A percentile compares a stretch with the other conserved stretches of the same genome.
phyloP scores from a whole-genome alignment of 2,797 vertebrate genomes.

The Epinephelus awoara region DNA sequence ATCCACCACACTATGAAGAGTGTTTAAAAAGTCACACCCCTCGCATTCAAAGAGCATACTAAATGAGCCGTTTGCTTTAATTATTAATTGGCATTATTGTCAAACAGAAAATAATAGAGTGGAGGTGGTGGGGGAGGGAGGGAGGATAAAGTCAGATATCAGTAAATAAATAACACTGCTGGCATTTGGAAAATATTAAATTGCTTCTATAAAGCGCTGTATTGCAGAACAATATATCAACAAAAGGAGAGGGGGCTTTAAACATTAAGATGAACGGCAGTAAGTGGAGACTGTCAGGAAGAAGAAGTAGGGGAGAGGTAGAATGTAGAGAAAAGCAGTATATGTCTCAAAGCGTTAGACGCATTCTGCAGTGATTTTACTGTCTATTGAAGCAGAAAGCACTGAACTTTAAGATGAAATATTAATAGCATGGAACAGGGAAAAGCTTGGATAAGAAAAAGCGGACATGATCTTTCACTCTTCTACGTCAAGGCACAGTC shows the following conservation, averaged over 20 bases:
- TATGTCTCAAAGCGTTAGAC: constrained; percentile 76
- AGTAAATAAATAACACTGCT: constrained; percentile 75
- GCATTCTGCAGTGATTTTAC: constrained; percentile 83
- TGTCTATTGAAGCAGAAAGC: constrained; percentile 83
- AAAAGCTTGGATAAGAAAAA: constrained; percentile 75
- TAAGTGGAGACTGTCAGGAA: constrained; percentile 55
- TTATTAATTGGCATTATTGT: constrained; percentile 49
- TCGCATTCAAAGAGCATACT: constrained; percentile 64
- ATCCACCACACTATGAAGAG: constrained; percentile 42
- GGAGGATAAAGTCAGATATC: constrained; percentile 62
- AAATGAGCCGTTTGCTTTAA: constrained; percentile 68
- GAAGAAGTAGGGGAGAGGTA: constrained; percentile 41
- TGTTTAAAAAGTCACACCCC: constrained; percentile 45
- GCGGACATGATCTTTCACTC: constrained; percentile 78
- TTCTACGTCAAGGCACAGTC: constrained; percentile 62
- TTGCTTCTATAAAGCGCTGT: constrained; percentile 68
- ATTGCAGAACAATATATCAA: constrained; percentile 75
- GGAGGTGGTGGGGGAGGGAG: constrained; percentile 16
- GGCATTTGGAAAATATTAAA: constrained; percentile 79
- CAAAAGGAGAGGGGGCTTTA: constrained; percentile 53
- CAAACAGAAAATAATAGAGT: constrained; percentile 66
- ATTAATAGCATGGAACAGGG: constrained; percentile 81
- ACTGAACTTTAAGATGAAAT: constrained; percentile 85
- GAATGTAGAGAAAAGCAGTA: constrained; percentile 70
- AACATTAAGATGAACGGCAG: constrained; percentile 75